Evolutionary conservation across 1,140 invertebrate species (phyloP).

Genomic region (Rhagoletis pomonella): DNA sequence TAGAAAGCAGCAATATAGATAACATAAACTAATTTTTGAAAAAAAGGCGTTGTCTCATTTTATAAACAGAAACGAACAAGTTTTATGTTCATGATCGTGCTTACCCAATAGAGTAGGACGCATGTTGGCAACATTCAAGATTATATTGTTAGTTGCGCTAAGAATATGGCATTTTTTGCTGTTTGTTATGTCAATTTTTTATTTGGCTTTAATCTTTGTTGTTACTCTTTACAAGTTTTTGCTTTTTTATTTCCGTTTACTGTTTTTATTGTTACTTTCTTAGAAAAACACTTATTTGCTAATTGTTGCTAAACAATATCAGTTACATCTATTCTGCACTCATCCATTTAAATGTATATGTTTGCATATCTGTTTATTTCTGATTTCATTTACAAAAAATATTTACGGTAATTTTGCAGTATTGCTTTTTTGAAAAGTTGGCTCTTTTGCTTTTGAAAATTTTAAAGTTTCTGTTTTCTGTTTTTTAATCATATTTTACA

Average conservation of each 20-base stretch:
- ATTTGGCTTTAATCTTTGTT: conserved; percentile 46
- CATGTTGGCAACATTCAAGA: not conserved
- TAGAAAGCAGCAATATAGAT: not conserved
- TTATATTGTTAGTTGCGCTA: not conserved
- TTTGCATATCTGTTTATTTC: conserved; percentile 17
- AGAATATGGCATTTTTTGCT: conserved; percentile 17
- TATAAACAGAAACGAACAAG: not conserved
- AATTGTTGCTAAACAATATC: conserved; percentile 22
- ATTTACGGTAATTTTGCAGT: conserved; percentile 24
- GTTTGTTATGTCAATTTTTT: conserved; percentile 16
- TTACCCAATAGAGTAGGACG: not conserved
- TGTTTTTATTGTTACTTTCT: conserved; percentile 40
- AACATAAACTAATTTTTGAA: not conserved
- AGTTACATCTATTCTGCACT: not conserved
- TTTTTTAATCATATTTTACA: conserved; percentile 24
- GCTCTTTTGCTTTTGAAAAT: not conserved
- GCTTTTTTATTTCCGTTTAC: not conserved
- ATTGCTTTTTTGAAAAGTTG: conserved; percentile 39
- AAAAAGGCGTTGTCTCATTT: not conserved
- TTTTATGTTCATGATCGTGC: not conserved
- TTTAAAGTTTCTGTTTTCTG: conserved; percentile 12
- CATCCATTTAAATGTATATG: conserved; percentile 2
- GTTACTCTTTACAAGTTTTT: conserved; percentile 4
- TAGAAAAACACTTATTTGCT: conserved; percentile 28
- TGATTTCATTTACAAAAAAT: conserved; percentile 34